A percentile compares a stretch with the other conserved stretches of the same genome.
phyloP scores from a whole-genome alignment of 2,888 invertebrate species.

The Papilio demoleus region DNA sequence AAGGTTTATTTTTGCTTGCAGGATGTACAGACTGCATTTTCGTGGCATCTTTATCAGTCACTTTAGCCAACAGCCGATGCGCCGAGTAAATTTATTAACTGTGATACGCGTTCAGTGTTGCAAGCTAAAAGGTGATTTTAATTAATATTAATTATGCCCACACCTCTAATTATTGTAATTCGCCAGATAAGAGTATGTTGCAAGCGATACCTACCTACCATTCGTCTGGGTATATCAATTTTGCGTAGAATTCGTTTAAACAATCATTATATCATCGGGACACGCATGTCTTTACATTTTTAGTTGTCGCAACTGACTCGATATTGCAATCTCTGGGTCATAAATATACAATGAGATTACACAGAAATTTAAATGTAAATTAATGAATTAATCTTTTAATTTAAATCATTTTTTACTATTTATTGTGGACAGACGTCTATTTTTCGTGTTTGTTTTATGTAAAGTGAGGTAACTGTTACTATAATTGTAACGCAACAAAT shows the following conservation, averaged over 20 bases:
- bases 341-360: slow-evolving; percentile 10
- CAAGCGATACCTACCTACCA: slow-evolving; percentile 51
- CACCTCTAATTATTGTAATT: slow-evolving; percentile 83
- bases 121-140: slow-evolving; percentile 81
- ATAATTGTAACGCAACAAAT: neutral
- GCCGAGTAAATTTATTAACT: slow-evolving; percentile 80
- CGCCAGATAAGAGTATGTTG: slow-evolving; percentile 65
- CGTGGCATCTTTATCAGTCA: slow-evolving; percentile 76
- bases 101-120: slow-evolving; percentile 82
- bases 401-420: neutral
- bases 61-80: slow-evolving; percentile 71
- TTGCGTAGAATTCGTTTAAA: slow-evolving; percentile 39
- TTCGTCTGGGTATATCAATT: slow-evolving; percentile 51
- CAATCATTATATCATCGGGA: slow-evolving; percentile 27
- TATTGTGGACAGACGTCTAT: neutral
- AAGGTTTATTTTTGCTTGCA: slow-evolving; percentile 44
- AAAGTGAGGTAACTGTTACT: neutral
- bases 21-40: slow-evolving; percentile 48
- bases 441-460: no score
- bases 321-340: slow-evolving; percentile 8
- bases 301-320: slow-evolving; percentile 7
- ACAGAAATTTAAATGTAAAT: neutral
- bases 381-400: neutral
- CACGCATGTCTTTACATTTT: slow-evolving; percentile 23
- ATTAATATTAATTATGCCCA: slow-evolving; percentile 83